Evolutionary conservation across 2,797 vertebrate genomes (phyloP).

Genomic region (Clarias pachynema): DNA sequence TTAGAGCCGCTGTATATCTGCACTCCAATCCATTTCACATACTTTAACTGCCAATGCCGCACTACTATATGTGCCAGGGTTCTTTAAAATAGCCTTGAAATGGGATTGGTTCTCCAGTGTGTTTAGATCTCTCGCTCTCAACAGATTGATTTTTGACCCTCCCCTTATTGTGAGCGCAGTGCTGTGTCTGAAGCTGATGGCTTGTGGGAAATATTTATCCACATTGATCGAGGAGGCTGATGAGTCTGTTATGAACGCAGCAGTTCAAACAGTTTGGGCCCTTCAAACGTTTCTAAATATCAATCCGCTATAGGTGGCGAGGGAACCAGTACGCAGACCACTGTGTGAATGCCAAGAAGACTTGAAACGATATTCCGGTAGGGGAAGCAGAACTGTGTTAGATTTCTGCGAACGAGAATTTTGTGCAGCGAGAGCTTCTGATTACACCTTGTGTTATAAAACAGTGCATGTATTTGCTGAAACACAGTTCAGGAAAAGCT

Average conservation of each 20-base stretch:
- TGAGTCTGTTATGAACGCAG: conserved; percentile 76
- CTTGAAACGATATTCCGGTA: conserved; percentile 29
- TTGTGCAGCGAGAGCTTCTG: not conserved
- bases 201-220: conserved; percentile 82
- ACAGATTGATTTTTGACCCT: conserved; percentile 74
- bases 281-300: conserved; percentile 75
- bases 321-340: conserved; percentile 41
- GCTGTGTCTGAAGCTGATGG: conserved; percentile 74
- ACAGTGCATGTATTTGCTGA: not conserved
- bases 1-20: conserved; percentile 18
- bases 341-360: conserved; percentile 49
- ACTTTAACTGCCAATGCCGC: conserved; percentile 24
- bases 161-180: conserved; percentile 43
- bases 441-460: conserved; percentile 13
- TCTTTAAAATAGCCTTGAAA: conserved; percentile 59
- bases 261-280: conserved; percentile 76
- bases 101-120: conserved; percentile 69
- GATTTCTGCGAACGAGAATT: conserved; percentile 12
- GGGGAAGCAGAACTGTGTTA: not conserved
- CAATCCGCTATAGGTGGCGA: conserved; percentile 67
- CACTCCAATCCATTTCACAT: conserved; percentile 36
- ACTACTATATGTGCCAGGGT: conserved; percentile 59
- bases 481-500: conserved; percentile 10
- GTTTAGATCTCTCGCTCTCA: conserved; percentile 55
- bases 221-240: conserved; percentile 75